Conservation (phyloP, 1,140 invertebrate genomes). For the Chrysomallon squamiferum region DNA sequence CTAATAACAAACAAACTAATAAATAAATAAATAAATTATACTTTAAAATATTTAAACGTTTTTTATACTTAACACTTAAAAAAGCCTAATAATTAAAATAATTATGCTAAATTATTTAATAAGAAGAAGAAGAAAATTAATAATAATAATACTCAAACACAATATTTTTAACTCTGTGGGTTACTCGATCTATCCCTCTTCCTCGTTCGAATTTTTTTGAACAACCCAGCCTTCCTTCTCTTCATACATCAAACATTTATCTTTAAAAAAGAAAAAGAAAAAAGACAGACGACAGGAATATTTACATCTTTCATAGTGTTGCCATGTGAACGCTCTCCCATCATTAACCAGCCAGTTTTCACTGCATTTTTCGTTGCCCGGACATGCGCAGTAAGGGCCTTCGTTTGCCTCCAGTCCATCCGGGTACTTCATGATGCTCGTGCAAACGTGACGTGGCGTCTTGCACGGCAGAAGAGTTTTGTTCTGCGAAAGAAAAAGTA, state of each 20-base stretch:
- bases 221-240: constrained; percentile 6
- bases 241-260: constrained; percentile 52
- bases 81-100: too few relatives aligned
- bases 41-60: too few relatives aligned
- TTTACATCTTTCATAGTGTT: constrained; percentile 41
- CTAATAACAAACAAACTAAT: too few relatives aligned
- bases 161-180: too few relatives aligned
- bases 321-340: constrained; percentile 32
- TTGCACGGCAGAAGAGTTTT: background rate
- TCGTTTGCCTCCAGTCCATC: constrained; percentile 35
- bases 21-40: too few relatives aligned
- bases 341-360: constrained; percentile 22
- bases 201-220: background rate
- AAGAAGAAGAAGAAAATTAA: too few relatives aligned
- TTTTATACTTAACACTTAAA: too few relatives aligned
- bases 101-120: too few relatives aligned
- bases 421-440: constrained; percentile 38
- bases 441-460: constrained; percentile 28
- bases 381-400: constrained; percentile 31
- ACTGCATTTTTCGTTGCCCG: constrained; percentile 11
- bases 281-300: constrained; percentile 63
- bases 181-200: too few relatives aligned
- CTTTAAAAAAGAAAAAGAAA: constrained; percentile 52
- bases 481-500: background rate
- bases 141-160: too few relatives aligned